Evolutionary conservation across 35 echinoderm and acorn worm species (phyloP), one percentile per base, ranked within the genome.

Genomic region (Heliocidaris tuberculata): DNA sequence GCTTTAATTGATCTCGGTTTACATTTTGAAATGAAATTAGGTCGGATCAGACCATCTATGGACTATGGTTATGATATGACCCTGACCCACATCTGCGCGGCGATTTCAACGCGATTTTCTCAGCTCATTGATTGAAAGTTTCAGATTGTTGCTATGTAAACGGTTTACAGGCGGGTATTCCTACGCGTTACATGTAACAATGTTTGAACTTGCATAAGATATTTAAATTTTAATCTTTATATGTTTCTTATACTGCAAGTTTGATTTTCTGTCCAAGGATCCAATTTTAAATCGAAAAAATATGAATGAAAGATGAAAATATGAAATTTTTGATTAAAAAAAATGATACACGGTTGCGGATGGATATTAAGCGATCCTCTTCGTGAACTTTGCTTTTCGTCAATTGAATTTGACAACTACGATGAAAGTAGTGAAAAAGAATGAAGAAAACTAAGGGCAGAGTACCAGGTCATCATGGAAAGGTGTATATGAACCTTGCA

Each of bases 101-200:
- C 65, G 65, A 78, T 78, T 78, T 78, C 6, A 78, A 78, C 65
- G 65, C 87, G 47, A 7, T 16, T 0, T 13, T 32, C 17, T 89
- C 87, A 89, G 7, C 17, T 89, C 87, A 89, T 89, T 89, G 87
- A 89, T 89, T 48, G 87, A 89, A 89, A 89, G 87, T 89, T 89
- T 89, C 47, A n/a, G 31, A 27, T 48, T 42, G 87, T 89, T 89
- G 87, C 87, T 89, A 89, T 89, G 87, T 89, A 89, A 48, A 89
- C 87, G 87, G 31, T 47, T 89, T 48, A 48, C 87, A 21, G 87
- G 0, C 11, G 47, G 9, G 31, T 32, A 89, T 89, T 89, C 87
- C 31, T 89, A 89, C 87, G 87, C 87, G 87, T 17, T 30, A 89
- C 5, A 32, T 86, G 27, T 86, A 29, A 13, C 10, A 56, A 56